These are phyloP conservation scores for Dasypus novemcinctus DNA, from an alignment of 2,113 vertebrate genomes.

Conservation along the genomic window DNA sequence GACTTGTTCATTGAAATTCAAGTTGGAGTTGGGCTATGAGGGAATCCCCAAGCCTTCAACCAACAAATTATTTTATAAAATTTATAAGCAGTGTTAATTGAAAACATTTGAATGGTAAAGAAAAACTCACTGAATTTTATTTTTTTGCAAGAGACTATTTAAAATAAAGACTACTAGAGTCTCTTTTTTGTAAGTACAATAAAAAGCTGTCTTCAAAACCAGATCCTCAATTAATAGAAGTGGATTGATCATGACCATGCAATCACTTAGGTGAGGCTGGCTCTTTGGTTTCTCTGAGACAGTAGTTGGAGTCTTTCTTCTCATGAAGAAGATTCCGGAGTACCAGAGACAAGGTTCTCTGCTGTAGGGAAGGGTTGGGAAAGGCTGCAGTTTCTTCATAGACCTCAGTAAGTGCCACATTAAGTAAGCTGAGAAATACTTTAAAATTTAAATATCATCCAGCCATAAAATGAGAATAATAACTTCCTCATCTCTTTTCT, in stretches of 20 bases:
- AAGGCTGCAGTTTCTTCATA: slow-evolving; percentile 27
- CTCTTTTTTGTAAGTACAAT: slow-evolving; percentile 76
- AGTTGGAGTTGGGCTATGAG: slow-evolving; percentile 1
- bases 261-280: slow-evolving; percentile 72
- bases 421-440: slow-evolving; percentile 50
- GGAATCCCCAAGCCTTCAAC: slow-evolving; percentile 79
- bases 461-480: slow-evolving; percentile 14
- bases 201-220: slow-evolving; percentile 74
- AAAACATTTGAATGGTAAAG: slow-evolving; percentile 75
- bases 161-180: slow-evolving; percentile 77
- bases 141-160: slow-evolving; percentile 74
- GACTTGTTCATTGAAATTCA: slow-evolving; percentile 53
- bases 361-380: background rate
- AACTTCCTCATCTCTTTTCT: background rate
- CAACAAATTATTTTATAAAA: slow-evolving; percentile 83
- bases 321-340: slow-evolving; percentile 22
- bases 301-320: slow-evolving; percentile 53
- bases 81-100: slow-evolving; percentile 83
- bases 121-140: slow-evolving; percentile 76
- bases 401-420: background rate
- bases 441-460: slow-evolving; percentile 40
- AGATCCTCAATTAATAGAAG: slow-evolving; percentile 61
- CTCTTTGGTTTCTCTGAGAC: slow-evolving; percentile 40
- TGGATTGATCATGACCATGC: slow-evolving; percentile 64
- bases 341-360: background rate